A percentile compares a stretch with the other conserved stretches of the same genome.
These are phyloP conservation scores for Diachasmimorpha longicaudata DNA, from an alignment of 1,140 invertebrate species.

Conservation along the genomic window DNA sequence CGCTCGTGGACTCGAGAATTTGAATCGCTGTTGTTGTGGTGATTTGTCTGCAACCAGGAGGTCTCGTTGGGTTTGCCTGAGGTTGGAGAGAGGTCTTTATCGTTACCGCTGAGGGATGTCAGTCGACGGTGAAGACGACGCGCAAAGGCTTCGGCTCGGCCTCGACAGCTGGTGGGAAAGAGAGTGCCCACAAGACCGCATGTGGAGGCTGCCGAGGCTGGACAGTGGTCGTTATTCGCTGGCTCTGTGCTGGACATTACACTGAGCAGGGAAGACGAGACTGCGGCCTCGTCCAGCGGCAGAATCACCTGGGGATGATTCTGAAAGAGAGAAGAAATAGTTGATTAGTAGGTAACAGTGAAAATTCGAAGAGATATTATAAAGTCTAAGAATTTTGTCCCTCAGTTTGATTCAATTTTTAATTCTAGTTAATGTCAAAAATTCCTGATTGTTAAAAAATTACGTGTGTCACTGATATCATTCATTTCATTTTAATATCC, in stretches of 20 bases:
- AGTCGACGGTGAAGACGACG: conserved; percentile 75
- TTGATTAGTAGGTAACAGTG: neutral
- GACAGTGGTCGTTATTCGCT: conserved; percentile 36
- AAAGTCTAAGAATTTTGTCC: too few species aligned
- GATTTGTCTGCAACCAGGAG: conserved; percentile 40
- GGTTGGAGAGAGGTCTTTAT: conserved; percentile 9
- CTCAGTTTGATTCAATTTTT: too few species aligned
- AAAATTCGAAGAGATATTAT: too few species aligned
- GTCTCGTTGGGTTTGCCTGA: conserved; percentile 35
- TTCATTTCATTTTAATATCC: too few species aligned
- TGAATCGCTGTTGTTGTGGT: neutral
- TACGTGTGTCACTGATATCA: too few species aligned
- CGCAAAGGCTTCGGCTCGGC: conserved; percentile 79
- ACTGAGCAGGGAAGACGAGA: neutral
- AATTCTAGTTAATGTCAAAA: too few species aligned
- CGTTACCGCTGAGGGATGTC: conserved; percentile 69
- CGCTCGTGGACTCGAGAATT: conserved; percentile 38
- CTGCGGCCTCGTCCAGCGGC: neutral
- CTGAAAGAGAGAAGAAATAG: neutral
- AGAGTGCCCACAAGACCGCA: conserved; percentile 64
- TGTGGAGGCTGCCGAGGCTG: conserved; percentile 37
- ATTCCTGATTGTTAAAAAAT: too few species aligned
- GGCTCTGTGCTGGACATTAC: conserved; percentile 49
- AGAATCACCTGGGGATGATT: neutral
- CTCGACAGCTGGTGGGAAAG: conserved; percentile 74